Percentiles rank a stretch among this genome's conserved stretches.
Evolutionary conservation across 1,140 invertebrate genomes (phyloP).

Genomic region (Heliconius melpomene): DNA sequence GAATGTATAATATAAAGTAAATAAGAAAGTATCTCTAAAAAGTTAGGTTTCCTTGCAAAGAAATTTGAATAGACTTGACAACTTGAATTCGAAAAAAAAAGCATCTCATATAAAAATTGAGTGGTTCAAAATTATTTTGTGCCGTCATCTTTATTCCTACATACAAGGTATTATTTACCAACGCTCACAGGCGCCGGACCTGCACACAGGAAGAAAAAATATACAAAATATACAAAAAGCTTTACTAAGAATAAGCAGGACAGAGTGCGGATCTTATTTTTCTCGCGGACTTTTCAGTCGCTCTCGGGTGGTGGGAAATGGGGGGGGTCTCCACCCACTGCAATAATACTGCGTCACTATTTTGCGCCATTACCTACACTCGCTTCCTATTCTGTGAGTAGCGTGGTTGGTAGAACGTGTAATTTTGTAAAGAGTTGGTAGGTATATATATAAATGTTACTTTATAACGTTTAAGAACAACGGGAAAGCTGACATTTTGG

Average conservation of each 20-base stretch:
- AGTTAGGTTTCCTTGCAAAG: not conserved
- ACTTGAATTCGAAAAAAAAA: not conserved
- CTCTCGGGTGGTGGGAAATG: constrained; percentile 52
- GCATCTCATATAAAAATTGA: constrained; percentile 6
- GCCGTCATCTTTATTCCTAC: constrained; percentile 42
- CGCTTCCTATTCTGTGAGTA: constrained; percentile 80
- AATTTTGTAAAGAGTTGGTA: not conserved
- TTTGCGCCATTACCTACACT: constrained; percentile 81
- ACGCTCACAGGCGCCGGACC: constrained; percentile 54
- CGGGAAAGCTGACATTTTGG: not conserved
- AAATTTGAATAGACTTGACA: not conserved
- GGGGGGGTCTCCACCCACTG: constrained; percentile 63
- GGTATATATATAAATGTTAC: not conserved
- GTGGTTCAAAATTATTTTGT: constrained; percentile 32
- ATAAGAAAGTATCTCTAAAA: not conserved
- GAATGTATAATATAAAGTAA: too few relatives aligned
- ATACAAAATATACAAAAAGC: constrained; percentile 76
- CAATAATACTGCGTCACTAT: constrained; percentile 82
- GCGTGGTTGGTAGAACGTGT: constrained; percentile 52
- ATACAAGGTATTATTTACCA: constrained; percentile 56
- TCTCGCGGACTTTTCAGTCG: constrained; percentile 79
- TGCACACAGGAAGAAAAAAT: constrained; percentile 59
- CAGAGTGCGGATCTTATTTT: constrained; percentile 78
- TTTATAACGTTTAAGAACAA: not conserved
- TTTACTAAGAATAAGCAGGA: constrained; percentile 79